Percentiles rank a stretch among this genome's conserved stretches.
These are phyloP conservation scores for Drosophila mimetica DNA, from an alignment of 2,888 invertebrate genomes.

Conservation along the genomic window DNA sequence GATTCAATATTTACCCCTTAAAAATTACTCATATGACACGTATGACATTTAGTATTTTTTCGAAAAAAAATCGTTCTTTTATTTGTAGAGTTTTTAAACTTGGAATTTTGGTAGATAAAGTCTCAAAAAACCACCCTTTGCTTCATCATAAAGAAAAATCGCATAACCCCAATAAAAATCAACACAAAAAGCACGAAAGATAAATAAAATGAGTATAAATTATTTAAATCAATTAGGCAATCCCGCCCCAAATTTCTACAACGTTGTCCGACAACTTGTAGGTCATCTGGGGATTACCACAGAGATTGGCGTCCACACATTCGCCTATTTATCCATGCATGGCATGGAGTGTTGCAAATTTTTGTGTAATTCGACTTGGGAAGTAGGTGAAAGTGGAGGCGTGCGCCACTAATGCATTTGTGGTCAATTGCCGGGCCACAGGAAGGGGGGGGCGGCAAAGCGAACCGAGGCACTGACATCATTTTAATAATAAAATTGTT, in stretches of 20 bases:
- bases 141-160: no score
- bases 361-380: constrained; percentile 42
- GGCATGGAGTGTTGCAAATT: constrained; percentile 28
- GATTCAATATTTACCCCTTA: no score
- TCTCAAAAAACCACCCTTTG: no score
- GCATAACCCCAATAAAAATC: neutral
- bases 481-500: constrained; percentile 82
- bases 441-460: constrained; percentile 4
- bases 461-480: constrained; percentile 39
- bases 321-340: constrained; percentile 37
- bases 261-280: constrained; percentile 35
- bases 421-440: constrained; percentile 59
- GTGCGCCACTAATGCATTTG: constrained; percentile 72
- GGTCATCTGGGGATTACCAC: constrained; percentile 38
- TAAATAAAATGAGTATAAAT: constrained; percentile 10
- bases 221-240: constrained; percentile 26
- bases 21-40: no score
- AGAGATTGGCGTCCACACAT: constrained; percentile 31
- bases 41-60: no score
- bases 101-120: no score
- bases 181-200: neutral
- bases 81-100: no score
- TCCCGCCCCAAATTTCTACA: constrained; percentile 6
- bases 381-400: constrained; percentile 30
- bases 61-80: no score